These are phyloP conservation scores for Dromiciops gliroides DNA, from an alignment of 2,113 vertebrate genomes.

Conservation along the genomic window DNA sequence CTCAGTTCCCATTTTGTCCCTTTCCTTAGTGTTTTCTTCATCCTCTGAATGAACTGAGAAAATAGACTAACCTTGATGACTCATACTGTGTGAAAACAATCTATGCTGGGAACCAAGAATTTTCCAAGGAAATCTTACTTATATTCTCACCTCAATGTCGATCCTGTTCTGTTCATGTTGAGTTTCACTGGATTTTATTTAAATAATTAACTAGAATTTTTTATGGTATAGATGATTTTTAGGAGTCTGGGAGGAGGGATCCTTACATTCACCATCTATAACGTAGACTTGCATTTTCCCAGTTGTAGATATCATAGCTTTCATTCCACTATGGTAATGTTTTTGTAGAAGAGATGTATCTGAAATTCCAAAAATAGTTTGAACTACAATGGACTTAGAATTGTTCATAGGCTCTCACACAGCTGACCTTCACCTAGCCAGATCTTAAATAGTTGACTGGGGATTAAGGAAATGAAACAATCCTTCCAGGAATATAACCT, in stretches of 20 bases:
- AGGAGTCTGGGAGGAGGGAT: not conserved
- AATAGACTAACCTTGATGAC: not conserved
- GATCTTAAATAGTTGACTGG: not conserved
- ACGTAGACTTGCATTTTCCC: not conserved
- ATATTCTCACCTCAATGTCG: not conserved
- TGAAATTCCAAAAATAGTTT: not conserved
- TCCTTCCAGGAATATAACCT: not conserved
- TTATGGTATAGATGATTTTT: not conserved
- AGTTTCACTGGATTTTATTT: not conserved
- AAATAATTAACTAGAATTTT: not conserved
- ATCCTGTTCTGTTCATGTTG: not conserved
- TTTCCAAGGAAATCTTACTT: not conserved
- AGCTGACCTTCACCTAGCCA: not conserved
- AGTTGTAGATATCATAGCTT: not conserved
- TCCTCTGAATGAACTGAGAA: not conserved
- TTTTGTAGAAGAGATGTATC: not conserved
- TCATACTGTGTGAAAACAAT: not conserved
- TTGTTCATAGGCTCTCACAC: not conserved
- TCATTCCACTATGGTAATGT: not conserved
- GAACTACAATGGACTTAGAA: not conserved
- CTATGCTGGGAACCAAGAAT: not conserved
- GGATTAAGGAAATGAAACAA: not conserved
- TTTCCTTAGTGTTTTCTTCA: not conserved
- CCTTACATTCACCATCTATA: not conserved
- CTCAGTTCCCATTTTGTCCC: not conserved